These are phyloP conservation scores for Rhinophrynus dorsalis DNA, from an alignment of 2,797 vertebrate species.

Conservation along the genomic window DNA sequence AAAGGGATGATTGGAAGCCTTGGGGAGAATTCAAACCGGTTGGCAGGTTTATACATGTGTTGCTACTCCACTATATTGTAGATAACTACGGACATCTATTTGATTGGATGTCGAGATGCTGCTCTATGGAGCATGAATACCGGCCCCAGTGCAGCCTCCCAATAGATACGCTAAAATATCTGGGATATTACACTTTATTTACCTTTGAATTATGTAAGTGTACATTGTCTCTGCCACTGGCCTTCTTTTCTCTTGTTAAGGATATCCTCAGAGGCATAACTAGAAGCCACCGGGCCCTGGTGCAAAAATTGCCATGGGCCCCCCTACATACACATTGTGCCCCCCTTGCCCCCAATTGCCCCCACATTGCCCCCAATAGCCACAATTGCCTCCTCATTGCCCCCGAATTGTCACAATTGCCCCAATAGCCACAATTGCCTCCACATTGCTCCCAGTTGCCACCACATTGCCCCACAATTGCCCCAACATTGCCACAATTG, in stretches of 20 bases:
- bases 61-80: constrained; percentile 26
- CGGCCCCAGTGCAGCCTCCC: not conserved
- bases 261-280: no score
- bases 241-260: not conserved
- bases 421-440: no score
- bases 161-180: not conserved
- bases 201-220: not conserved
- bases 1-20: constrained; percentile 50
- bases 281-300: no score
- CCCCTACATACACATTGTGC: no score
- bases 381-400: no score
- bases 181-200: not conserved
- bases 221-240: not conserved
- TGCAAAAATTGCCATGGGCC: no score
- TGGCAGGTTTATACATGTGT: constrained; percentile 45
- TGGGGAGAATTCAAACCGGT: constrained; percentile 32
- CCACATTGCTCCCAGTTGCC: no score
- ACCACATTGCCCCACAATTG: no score
- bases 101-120: constrained; percentile 26
- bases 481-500: no score
- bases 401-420: no score
- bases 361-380: no score
- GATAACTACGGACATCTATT: constrained; percentile 41
- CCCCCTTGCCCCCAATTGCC: no score
- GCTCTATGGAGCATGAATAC: constrained; percentile 29